Evolutionary conservation across 2,797 vertebrate genomes (phyloP), one percentile per base, ranked within the genome.

Genomic region (Paguma larvata): DNA sequence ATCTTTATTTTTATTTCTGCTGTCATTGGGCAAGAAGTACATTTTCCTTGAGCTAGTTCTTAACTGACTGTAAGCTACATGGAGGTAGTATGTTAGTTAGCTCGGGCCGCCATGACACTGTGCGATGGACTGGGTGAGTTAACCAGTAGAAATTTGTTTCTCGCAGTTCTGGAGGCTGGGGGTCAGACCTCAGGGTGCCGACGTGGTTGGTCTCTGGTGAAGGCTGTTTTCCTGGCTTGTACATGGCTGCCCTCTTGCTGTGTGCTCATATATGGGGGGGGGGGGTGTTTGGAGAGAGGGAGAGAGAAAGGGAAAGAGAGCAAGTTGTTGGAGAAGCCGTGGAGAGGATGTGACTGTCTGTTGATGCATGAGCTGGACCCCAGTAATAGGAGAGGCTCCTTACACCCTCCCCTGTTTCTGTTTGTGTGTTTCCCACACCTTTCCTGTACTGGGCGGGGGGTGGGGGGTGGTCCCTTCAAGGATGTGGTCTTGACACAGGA

Each of bases 1-100:
- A 82, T 25, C 85, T 90, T 59, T 46, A 75, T 87, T 93, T 84
- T 34, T 73, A 12, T 78, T 82, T 44, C 32, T 91, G 34, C 79
- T 93, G 93, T 95, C 75, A 78, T 34, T 82, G 68, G 46, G 30
- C 46, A 82, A 70, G 79, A 94, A 87, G 62, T 94, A 56, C 41
- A 62, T 84, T 94, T 97, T 68, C 19, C 78, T 79, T 21, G 18
- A 73, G 44, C 30, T 32, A n/a, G 44, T 68, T 73, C 18, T 83
- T 34, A 86, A 44, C 6, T 77, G n/a, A 44, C 44, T 73, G 7
- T 46, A 77, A 89, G n/a, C 34, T 18, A 38, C 1, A 12, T 27
- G 65, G 59, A 77, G 4, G 73, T 30, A 59, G n/a, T 46, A 14
- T 70, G 30, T 48, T 75, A 62, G 19, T 94, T 77, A 80, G 32